phyloP scores from a whole-genome alignment of 2,888 invertebrate species.

The Drosophila atripex region DNA sequence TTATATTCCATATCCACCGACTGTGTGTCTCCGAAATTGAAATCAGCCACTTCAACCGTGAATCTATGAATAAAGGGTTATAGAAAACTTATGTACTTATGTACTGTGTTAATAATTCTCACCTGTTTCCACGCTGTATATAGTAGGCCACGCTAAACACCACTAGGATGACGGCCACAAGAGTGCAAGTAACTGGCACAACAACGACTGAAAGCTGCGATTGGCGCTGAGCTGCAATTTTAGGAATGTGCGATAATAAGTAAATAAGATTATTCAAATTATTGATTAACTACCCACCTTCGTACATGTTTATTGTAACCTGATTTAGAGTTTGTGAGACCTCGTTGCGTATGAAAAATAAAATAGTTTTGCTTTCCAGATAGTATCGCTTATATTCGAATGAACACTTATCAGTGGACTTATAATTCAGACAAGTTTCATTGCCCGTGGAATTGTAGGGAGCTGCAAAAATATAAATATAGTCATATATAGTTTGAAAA shows the following conservation, averaged over 20 bases:
- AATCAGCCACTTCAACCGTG: constrained; percentile 94
- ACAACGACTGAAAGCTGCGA: constrained; percentile 94
- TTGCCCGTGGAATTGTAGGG: constrained; percentile 89
- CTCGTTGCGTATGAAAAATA: constrained; percentile 91
- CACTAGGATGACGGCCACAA: constrained; percentile 92
- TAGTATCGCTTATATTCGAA: constrained; percentile 88
- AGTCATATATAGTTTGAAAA: not conserved
- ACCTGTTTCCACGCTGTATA: constrained; percentile 91
- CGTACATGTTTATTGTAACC: constrained; percentile 91
- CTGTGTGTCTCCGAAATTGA: constrained; percentile 92
- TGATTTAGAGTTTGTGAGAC: constrained; percentile 88
- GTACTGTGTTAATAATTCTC: constrained; percentile 39
- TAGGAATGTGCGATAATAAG: too few species aligned
- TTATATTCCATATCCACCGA: constrained; percentile 93
- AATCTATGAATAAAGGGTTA: constrained; percentile 84
- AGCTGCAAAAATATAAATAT: constrained; percentile 59
- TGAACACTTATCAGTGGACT: constrained; percentile 86
- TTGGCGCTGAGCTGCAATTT: constrained; percentile 87
- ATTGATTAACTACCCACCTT: constrained; percentile 86
- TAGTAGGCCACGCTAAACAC: constrained; percentile 95
- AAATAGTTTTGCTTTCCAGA: constrained; percentile 89
- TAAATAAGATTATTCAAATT: not conserved
- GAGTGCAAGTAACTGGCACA: constrained; percentile 92
- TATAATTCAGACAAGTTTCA: constrained; percentile 87
- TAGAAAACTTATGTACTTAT: too few species aligned